Percentiles rank a stretch among this genome's conserved stretches.
Evolutionary conservation across 2,113 vertebrate species (phyloP).

Genomic region (Rynchops niger): DNA sequence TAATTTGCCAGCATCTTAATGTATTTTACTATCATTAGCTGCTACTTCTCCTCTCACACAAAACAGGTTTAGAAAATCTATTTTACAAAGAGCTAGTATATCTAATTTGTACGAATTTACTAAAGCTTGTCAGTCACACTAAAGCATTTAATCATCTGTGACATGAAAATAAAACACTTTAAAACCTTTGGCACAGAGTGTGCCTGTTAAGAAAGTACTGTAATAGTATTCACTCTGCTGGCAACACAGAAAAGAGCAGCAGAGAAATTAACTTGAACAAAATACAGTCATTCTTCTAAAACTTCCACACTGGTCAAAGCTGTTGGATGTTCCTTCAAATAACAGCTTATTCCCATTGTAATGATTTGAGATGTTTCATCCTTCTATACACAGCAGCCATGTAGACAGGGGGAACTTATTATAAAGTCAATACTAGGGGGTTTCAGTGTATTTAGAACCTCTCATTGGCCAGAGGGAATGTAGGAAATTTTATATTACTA

Average conservation of each 20-base stretch:
- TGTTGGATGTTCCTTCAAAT: neutral
- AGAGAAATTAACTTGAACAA: slow-evolving; percentile 17
- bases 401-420: neutral
- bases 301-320: neutral
- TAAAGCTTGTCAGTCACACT: slow-evolving; percentile 70
- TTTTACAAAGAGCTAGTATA: slow-evolving; percentile 66
- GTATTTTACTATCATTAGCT: slow-evolving; percentile 67
- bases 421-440: neutral
- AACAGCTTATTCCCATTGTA: neutral
- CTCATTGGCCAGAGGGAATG: neutral
- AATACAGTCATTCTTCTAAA: neutral
- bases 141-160: slow-evolving; percentile 68
- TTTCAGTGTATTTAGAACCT: slow-evolving; percentile 33
- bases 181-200: slow-evolving; percentile 61
- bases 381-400: neutral
- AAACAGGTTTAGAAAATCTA: slow-evolving; percentile 68
- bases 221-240: slow-evolving; percentile 30
- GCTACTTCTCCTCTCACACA: slow-evolving; percentile 59
- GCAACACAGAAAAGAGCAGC: neutral
- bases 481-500: slow-evolving; percentile 3
- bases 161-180: slow-evolving; percentile 72
- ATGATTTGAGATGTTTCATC: neutral
- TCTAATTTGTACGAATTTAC: slow-evolving; percentile 60
- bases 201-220: slow-evolving; percentile 46
- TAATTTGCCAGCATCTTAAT: slow-evolving; percentile 60